These are phyloP conservation scores for Ctenochaetus hawaiiensis DNA, from an alignment of 2,797 vertebrate species.

Conservation along the genomic window DNA sequence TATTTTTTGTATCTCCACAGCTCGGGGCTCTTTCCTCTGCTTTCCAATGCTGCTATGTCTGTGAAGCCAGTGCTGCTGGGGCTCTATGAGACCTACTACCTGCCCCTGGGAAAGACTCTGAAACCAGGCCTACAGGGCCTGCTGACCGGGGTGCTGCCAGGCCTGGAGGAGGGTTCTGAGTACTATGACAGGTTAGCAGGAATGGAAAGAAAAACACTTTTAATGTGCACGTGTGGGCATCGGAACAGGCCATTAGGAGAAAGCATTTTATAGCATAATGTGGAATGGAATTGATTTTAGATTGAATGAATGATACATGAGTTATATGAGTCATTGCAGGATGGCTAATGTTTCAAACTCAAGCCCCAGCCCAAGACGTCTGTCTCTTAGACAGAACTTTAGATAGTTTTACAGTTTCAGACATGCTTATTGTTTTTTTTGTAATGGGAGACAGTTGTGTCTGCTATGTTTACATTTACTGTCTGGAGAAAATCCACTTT, in stretches of 20 bases:
- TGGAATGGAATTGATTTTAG: slow-evolving; percentile 47
- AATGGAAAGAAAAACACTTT: slow-evolving; percentile 2
- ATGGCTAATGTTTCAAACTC: slow-evolving; percentile 30
- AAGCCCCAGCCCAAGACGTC: slow-evolving; percentile 1
- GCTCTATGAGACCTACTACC: slow-evolving; percentile 97
- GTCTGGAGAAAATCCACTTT: not conserved
- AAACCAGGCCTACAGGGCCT: slow-evolving; percentile 98
- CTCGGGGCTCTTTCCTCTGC: slow-evolving; percentile 97
- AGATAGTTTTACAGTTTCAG: not conserved
- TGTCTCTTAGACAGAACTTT: not conserved
- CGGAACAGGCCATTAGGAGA: slow-evolving; percentile 31
- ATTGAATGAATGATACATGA: slow-evolving; percentile 63
- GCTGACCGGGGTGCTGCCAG: slow-evolving; percentile 96
- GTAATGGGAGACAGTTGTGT: not conserved
- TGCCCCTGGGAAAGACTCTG: slow-evolving; percentile 96
- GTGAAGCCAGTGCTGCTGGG: slow-evolving; percentile 96
- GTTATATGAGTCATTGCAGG: slow-evolving; percentile 39
- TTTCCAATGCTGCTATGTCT: slow-evolving; percentile 99
- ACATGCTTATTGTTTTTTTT: no score
- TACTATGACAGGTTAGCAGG: slow-evolving; percentile 94
- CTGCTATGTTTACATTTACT: not conserved
- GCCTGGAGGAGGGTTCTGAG: slow-evolving; percentile 97
- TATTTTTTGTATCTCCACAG: slow-evolving; percentile 72
- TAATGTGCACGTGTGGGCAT: not conserved
- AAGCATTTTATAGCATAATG: slow-evolving; percentile 24